Evolutionary conservation across 2,113 vertebrate genomes (phyloP).

Genomic region (Myxocyprinus asiaticus): DNA sequence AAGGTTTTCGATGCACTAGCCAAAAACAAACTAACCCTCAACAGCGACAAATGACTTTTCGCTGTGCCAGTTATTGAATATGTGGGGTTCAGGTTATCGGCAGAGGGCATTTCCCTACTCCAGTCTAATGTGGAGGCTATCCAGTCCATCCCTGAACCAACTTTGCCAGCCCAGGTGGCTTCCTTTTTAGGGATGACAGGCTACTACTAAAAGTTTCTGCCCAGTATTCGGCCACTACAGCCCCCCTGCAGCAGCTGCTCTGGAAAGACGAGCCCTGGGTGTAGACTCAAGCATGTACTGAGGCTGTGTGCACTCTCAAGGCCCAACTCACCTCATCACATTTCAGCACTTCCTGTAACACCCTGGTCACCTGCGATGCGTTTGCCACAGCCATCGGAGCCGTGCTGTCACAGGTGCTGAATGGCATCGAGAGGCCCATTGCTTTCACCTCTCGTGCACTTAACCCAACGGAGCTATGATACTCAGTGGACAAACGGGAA

Average conservation of each 20-base stretch:
- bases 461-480: no score
- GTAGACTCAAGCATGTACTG: slow-evolving; percentile 6
- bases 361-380: no score
- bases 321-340: no score
- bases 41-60: not conserved
- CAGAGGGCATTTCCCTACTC: not conserved
- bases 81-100: slow-evolving; percentile 29
- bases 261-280: slow-evolving; percentile 11
- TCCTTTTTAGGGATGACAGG: not conserved
- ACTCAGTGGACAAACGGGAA: no score
- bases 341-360: no score
- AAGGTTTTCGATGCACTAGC: not conserved
- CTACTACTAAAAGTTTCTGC: no score
- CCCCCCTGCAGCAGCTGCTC: slow-evolving; percentile 19
- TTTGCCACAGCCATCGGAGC: no score
- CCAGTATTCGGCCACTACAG: not conserved
- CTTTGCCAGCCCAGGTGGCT: slow-evolving; percentile 21
- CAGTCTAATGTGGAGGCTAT: slow-evolving; percentile 7
- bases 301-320: not conserved
- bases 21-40: not conserved
- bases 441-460: no score
- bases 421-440: no score
- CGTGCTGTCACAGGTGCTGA: no score
- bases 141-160: slow-evolving; percentile 18
- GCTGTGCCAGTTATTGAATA: no score